Evolutionary conservation across 2,888 invertebrate species (phyloP), one percentile per base, ranked within the genome.

Genomic region (Latheticus oryzae): DNA sequence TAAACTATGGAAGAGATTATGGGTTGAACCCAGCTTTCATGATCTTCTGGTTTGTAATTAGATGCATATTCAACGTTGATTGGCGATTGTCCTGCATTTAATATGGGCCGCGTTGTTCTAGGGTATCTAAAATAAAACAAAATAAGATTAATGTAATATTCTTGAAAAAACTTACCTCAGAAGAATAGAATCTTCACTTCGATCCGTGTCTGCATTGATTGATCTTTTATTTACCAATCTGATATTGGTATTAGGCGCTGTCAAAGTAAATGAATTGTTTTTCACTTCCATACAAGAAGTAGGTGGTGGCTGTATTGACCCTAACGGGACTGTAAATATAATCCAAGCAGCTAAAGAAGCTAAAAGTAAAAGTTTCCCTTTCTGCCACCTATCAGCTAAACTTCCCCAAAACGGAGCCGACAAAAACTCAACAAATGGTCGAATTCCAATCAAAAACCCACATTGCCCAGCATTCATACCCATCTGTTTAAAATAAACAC

Each of bases 401-500:
- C 91, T 91, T 42, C 96, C 96, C 98, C 98, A 99, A 78, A 99
- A 97, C 0, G 98, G 99, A 1, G 96, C 97, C 51, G 96, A 93
- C 48, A 97, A 83, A 79, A 98, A 97, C 80, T 99, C 98, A 37
- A 99, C 93, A 77, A 99, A 94, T 1, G 98, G 98, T 60, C 99
- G 85, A 68, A 95, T 90, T 15, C 99, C 98, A 69, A 97, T 93
- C n/a, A 95, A 84, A 52, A 94, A 83, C 3, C 97, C 97, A 73
- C 95, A 93, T 77, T 97, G 97, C 9, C 91, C 91, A 1, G 97
- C 94, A 80, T 97, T 97, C 96, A 99, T 97, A 11, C 74, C 78
- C 89, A 98, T 91, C 83, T 98, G 98, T 82, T 99, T 99, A 84
- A 99, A 99, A 81, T 98, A 99, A 33, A 99, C 95, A 23, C 97